phyloP scores from a whole-genome alignment of 2,113 vertebrate genomes.

The Dipodomys spectabilis region DNA sequence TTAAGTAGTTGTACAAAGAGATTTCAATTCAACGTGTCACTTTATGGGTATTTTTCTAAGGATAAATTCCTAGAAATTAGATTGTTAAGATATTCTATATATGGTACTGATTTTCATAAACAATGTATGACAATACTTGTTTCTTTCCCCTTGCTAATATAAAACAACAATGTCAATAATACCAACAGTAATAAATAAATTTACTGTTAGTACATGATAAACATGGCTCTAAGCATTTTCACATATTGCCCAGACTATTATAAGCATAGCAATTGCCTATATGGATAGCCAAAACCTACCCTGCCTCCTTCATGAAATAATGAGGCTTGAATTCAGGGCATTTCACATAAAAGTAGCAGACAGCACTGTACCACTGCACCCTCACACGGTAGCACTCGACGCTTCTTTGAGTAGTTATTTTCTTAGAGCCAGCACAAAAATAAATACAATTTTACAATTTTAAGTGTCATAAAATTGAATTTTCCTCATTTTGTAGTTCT shows the following conservation, averaged over 20 bases:
- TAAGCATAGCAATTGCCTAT: conserved; percentile 4
- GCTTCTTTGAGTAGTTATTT: neutral
- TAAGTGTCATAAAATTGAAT: neutral
- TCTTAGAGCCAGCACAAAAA: neutral
- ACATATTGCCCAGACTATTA: neutral
- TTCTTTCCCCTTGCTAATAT: neutral
- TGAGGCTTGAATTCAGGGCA: too few species aligned
- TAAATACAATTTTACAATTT: conserved; percentile 3
- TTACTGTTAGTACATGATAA: neutral
- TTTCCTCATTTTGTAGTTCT: neutral
- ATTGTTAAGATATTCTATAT: neutral
- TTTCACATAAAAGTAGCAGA: too few species aligned
- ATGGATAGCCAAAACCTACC: neutral
- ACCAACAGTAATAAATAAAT: neutral
- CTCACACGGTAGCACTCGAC: neutral
- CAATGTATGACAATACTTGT: neutral
- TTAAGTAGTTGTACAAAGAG: too few species aligned
- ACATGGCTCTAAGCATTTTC: neutral
- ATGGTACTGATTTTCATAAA: neutral
- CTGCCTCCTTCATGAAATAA: too few species aligned
- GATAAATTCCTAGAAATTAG: neutral
- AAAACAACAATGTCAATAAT: neutral
- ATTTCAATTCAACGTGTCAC: neutral
- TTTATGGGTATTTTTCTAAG: neutral
- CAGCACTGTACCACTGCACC: too few species aligned